These are phyloP conservation scores for Porites evermanni DNA, from an alignment of 92 coral and sea anemone genomes.

Conservation along the genomic window DNA sequence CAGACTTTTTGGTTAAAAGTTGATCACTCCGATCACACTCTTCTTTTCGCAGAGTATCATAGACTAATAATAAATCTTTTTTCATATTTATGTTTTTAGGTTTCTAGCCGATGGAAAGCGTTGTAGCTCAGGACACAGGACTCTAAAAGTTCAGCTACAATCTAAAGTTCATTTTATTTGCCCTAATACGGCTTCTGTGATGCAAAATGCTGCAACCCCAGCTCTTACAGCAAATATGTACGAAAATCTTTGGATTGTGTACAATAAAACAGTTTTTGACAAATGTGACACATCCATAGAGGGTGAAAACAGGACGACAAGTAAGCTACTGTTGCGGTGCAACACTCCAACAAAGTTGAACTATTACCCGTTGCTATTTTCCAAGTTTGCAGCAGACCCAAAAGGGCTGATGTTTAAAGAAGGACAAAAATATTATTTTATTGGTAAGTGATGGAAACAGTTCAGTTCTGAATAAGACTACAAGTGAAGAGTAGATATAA, in stretches of 20 bases:
- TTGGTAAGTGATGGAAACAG: slow-evolving; percentile 34
- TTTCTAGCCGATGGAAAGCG: slow-evolving; percentile 33
- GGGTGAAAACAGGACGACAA: neutral
- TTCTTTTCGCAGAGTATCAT: too few species aligned
- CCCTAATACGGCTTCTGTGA: slow-evolving; percentile 44
- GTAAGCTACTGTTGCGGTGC: slow-evolving; percentile 1
- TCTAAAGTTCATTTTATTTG: slow-evolving; percentile 48
- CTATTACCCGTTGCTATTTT: slow-evolving; percentile 14
- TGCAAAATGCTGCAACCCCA: neutral
- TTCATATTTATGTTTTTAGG: slow-evolving; percentile 13
- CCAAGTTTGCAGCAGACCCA: neutral
- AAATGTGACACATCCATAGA: slow-evolving; percentile 52
- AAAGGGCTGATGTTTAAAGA: slow-evolving; percentile 4
- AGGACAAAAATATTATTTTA: slow-evolving; percentile 44
- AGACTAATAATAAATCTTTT: too few species aligned
- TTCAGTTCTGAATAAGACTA: too few species aligned
- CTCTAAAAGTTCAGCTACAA: slow-evolving; percentile 28
- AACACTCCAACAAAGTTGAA: slow-evolving; percentile 28
- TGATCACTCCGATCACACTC: too few species aligned
- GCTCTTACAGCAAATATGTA: slow-evolving; percentile 34
- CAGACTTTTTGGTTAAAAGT: too few species aligned
- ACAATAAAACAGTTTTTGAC: slow-evolving; percentile 43
- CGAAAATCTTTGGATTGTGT: slow-evolving; percentile 57
- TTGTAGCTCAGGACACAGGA: slow-evolving; percentile 29
- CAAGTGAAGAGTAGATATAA: neutral